Percentiles rank a stretch among this genome's conserved stretches.
Conservation (phyloP, 2,113 vertebrate species). For the Cygnus atratus region DNA sequence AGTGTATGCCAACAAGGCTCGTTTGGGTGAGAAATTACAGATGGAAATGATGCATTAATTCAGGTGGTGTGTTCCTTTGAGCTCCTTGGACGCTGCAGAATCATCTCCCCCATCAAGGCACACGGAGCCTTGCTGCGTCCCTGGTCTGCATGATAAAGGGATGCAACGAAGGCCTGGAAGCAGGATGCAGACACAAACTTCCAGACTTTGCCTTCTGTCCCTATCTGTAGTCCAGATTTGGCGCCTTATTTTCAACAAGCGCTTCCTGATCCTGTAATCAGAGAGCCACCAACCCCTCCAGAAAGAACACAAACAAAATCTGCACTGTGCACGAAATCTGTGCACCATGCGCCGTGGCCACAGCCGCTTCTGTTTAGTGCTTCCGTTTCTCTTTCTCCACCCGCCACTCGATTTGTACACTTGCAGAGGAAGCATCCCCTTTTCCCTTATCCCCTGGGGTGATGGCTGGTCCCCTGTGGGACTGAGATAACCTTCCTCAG, state of each 20-base stretch:
- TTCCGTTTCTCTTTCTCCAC: neutral
- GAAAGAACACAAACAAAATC: neutral
- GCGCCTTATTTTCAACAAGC: neutral
- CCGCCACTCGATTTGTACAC: neutral
- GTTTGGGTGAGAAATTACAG: neutral
- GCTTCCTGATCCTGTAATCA: neutral
- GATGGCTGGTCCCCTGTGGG: neutral
- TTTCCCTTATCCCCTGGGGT: neutral
- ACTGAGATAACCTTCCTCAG: neutral
- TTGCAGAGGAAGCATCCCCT: neutral
- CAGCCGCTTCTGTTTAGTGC: neutral
- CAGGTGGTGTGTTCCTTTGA: neutral
- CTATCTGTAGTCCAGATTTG: neutral
- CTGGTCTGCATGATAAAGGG: rapidly evolving
- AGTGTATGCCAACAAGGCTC: neutral
- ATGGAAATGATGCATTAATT: neutral
- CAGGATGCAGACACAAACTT: neutral
- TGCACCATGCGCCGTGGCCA: neutral
- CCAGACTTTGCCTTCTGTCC: neutral
- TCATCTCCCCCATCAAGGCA: rapidly evolving
- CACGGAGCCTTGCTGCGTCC: rapidly evolving
- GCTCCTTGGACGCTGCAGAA: neutral
- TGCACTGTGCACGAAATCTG: neutral
- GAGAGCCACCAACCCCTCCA: neutral
- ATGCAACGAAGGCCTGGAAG: neutral